Evolutionary conservation across 2,888 invertebrate species (phyloP), one percentile per base, ranked within the genome.

Genomic region (Drosophila glabriapex): DNA sequence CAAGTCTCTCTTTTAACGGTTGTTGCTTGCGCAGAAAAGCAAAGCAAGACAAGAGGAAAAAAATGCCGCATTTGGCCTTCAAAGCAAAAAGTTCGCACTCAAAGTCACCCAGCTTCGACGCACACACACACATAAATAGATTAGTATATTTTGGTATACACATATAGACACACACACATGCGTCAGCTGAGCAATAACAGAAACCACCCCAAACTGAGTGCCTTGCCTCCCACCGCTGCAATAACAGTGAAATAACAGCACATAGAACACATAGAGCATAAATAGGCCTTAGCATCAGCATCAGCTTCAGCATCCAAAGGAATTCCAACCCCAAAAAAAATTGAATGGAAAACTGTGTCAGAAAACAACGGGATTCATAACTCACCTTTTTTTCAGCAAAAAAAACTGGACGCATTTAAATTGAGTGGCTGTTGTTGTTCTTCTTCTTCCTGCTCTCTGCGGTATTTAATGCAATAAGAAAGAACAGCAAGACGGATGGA

Each of bases 311-410:
- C 82, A 73, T 83, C 80, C 73, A 83, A 68, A 54, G 82, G 82
- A 75, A 83, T 83, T 73, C 60, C 73, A 75, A 72, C 77, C 80
- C 83, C 73, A 74, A 77, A 72, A 72, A 72, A 59, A 62, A 77
- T 76, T 64, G 67, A 82, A 74, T 72, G 62, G 70, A 72, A 82
- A 86, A 62, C 68, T 89, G 86, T 85, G 82, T 80, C 82, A 82
- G 22, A 80, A 64, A 69, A 62, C 63, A 75, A 80, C 77, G 68
- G 80, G 16, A 64, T 77, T 43, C 73, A 65, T 28, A n/a, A 82
- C 86, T 75, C 70, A 84, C 84, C 84, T 73, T 65, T 64, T 64
- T 71, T 10, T 62, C n/a, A 31, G 41, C n/a, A 63, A 41, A 60
- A 58, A 66, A 25, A 25, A n/a, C 64, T 73, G 79, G 80, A 80